A percentile compares a stretch with the other conserved stretches of the same genome.
Evolutionary conservation across 2,797 vertebrate species (phyloP).

Genomic region (Triplophysa yarkandensis): DNA sequence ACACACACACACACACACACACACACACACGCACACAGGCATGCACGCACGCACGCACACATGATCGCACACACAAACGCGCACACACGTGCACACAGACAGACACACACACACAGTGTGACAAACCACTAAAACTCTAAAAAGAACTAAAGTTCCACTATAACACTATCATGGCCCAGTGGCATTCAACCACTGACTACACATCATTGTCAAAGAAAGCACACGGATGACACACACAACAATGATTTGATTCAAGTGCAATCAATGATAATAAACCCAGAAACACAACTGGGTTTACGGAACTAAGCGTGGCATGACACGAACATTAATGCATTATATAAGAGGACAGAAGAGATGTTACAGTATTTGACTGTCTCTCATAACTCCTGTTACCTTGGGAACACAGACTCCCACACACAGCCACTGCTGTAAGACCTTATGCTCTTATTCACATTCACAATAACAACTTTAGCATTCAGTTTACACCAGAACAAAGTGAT

Average conservation of each 20-base stretch:
- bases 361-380: background rate
- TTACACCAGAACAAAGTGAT: background rate
- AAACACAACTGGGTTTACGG: background rate
- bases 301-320: too few relatives aligned
- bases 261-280: background rate
- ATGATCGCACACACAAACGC: too few relatives aligned
- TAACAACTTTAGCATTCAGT: too few relatives aligned
- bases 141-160: too few relatives aligned
- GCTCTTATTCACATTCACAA: background rate
- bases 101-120: too few relatives aligned
- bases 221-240: background rate
- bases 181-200: background rate
- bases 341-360: background rate
- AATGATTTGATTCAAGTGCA: background rate
- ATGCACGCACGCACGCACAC: too few relatives aligned
- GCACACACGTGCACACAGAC: too few relatives aligned
- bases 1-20: slow-evolving; percentile 31
- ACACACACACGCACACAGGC: too few relatives aligned
- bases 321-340: background rate
- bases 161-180: too few relatives aligned
- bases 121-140: too few relatives aligned
- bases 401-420: slow-evolving; percentile 39
- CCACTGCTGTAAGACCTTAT: background rate
- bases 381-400: slow-evolving; percentile 34
- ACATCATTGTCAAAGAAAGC: background rate